These are phyloP conservation scores for Pharmacophagus antenor DNA, from an alignment of 2,888 invertebrate species.

Conservation along the genomic window DNA sequence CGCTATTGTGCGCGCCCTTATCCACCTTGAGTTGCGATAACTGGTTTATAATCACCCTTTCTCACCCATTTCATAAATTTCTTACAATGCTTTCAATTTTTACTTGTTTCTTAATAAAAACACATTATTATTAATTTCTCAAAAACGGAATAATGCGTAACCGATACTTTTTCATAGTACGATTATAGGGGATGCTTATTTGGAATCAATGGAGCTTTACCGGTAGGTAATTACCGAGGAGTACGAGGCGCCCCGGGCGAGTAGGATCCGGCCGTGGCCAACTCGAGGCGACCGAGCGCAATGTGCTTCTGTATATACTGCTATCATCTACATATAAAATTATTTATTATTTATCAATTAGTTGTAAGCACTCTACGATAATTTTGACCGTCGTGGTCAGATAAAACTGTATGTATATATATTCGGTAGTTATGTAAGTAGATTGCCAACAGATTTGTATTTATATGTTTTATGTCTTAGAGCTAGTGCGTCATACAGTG, in stretches of 20 bases:
- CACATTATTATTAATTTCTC: constrained; percentile 39
- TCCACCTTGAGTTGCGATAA: constrained; percentile 50
- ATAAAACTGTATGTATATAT: constrained; percentile 27
- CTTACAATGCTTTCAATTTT: constrained; percentile 45
- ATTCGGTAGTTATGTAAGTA: constrained; percentile 31
- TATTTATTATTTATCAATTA: constrained; percentile 78
- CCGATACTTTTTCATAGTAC: constrained; percentile 41
- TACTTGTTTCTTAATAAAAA: constrained; percentile 43
- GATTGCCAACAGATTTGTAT: constrained; percentile 26
- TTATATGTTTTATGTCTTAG: constrained; percentile 30
- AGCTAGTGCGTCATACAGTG: constrained; percentile 10
- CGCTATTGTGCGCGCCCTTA: constrained; percentile 55
- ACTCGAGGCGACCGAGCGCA: constrained; percentile 52
- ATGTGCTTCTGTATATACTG: constrained; percentile 76
- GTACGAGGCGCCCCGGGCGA: constrained; percentile 41
- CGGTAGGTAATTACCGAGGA: constrained; percentile 45
- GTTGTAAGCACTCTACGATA: constrained; percentile 36
- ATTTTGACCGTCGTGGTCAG: constrained; percentile 11
- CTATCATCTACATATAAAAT: constrained; percentile 61
- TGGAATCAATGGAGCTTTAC: constrained; percentile 49
- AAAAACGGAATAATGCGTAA: constrained; percentile 41
- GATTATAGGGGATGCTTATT: constrained; percentile 57
- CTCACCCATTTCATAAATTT: constrained; percentile 49
- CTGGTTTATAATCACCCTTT: constrained; percentile 62
- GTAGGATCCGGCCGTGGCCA: constrained; percentile 43